Evolutionary conservation across 2,888 invertebrate genomes (phyloP).

Genomic region (Tenthredo distinguenda): DNA sequence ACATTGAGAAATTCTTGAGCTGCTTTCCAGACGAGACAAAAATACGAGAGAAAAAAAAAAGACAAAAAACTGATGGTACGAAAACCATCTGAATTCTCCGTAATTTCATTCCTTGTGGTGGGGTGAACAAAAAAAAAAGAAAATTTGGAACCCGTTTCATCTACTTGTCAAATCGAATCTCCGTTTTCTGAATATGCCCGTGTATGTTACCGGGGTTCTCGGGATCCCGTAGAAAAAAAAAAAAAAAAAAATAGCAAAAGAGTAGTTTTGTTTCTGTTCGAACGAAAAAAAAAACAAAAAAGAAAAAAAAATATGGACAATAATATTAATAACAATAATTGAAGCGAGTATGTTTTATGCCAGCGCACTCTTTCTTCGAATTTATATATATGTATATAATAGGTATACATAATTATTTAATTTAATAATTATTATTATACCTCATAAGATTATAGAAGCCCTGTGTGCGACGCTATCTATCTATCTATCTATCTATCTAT

Average conservation of each 20-base stretch:
- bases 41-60: too few species aligned
- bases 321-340: background rate
- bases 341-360: slow-evolving; percentile 13
- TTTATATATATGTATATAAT: background rate
- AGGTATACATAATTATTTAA: background rate
- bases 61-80: too few species aligned
- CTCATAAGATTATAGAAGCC: background rate
- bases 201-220: background rate
- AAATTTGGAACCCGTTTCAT: background rate
- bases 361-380: slow-evolving; percentile 44
- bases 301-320: background rate
- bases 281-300: background rate
- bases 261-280: background rate
- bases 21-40: too few species aligned
- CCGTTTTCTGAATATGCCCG: background rate
- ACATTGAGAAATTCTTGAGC: too few species aligned
- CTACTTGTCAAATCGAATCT: background rate
- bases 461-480: background rate
- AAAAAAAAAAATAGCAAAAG: background rate
- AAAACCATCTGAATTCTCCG: too few species aligned
- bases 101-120: too few species aligned
- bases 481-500: background rate
- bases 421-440: background rate
- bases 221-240: background rate
- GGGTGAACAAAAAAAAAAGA: too few species aligned